A percentile compares a stretch with the other conserved stretches of the same genome.
These are phyloP conservation scores for Digitonthophagus gazella DNA, from an alignment of 2,888 invertebrate species.

Conservation along the genomic window DNA sequence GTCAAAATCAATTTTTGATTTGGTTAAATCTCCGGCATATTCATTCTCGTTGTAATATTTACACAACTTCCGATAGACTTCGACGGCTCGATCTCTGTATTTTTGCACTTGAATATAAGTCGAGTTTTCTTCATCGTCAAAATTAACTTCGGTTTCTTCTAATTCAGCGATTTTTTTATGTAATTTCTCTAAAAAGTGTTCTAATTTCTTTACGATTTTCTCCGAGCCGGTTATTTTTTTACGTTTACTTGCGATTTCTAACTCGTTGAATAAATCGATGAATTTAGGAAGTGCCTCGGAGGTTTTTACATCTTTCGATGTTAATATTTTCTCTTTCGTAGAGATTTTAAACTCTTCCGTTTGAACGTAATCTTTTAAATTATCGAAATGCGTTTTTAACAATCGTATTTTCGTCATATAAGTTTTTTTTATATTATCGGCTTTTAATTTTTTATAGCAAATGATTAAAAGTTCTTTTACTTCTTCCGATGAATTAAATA, in stretches of 20 bases:
- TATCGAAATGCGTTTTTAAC: constrained; percentile 20
- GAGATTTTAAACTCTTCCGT: constrained; percentile 18
- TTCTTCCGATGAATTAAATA: neutral
- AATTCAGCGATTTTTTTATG: constrained; percentile 65
- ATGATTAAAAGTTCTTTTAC: neutral
- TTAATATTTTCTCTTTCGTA: constrained; percentile 6
- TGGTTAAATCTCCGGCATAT: constrained; percentile 8
- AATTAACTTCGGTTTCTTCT: constrained; percentile 69
- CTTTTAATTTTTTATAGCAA: neutral
- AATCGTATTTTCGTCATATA: constrained; percentile 20
- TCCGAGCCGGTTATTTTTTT: neutral
- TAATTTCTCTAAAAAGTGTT: constrained; percentile 62
- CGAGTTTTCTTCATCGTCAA: constrained; percentile 72
- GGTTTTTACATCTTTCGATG: neutral
- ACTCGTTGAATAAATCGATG: constrained; percentile 16
- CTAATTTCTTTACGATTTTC: constrained; percentile 36
- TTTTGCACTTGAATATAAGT: constrained; percentile 68
- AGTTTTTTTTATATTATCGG: neutral
- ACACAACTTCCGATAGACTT: constrained; percentile 22
- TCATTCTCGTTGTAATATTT: constrained; percentile 21
- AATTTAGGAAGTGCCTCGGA: neutral
- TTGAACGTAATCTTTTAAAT: constrained; percentile 4
- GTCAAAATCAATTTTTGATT: constrained; percentile 22
- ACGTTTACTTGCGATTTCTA: constrained; percentile 34
- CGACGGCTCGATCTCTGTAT: constrained; percentile 22